phyloP scores from a whole-genome alignment of 2,113 vertebrate species.

The Periophthalmodon schlosseri region DNA sequence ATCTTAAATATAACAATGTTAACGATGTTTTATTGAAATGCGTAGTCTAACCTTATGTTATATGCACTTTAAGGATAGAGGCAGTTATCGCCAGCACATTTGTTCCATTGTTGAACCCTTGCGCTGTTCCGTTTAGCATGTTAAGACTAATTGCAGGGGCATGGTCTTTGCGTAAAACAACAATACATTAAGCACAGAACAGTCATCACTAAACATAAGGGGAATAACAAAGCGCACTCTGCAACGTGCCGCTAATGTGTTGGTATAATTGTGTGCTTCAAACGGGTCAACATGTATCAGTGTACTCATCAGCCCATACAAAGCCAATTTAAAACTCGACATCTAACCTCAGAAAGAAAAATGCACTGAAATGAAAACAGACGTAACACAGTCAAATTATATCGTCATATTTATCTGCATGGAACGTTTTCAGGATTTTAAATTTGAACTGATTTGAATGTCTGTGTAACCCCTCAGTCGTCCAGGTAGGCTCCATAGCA shows the following conservation, averaged over 20 bases:
- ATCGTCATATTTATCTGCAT: constrained; percentile 62
- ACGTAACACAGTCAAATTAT: constrained; percentile 62
- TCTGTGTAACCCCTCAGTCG: too few relatives aligned
- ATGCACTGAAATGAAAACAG: constrained; percentile 58
- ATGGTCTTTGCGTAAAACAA: constrained; percentile 24
- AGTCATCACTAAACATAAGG: constrained; percentile 28
- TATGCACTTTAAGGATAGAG: constrained; percentile 12
- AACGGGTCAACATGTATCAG: constrained; percentile 47
- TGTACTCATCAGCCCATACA: constrained; percentile 70
- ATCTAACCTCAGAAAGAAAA: constrained; percentile 36
- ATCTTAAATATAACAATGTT: too few relatives aligned
- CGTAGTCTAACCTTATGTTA: too few relatives aligned
- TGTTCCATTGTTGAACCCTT: constrained; percentile 3
- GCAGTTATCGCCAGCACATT: background rate
- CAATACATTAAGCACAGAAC: constrained; percentile 43
- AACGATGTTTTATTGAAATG: too few relatives aligned
- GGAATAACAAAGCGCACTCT: constrained; percentile 24
- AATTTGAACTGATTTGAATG: constrained; percentile 52
- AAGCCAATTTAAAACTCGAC: constrained; percentile 47
- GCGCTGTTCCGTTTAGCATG: background rate
- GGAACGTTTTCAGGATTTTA: constrained; percentile 58
- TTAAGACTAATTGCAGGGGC: constrained; percentile 15
- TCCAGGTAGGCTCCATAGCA: too few relatives aligned
- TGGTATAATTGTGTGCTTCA: constrained; percentile 31
- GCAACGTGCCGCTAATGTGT: constrained; percentile 37